Evolutionary conservation across 2,888 invertebrate species (phyloP).

Genomic region (Carcina quercana): DNA sequence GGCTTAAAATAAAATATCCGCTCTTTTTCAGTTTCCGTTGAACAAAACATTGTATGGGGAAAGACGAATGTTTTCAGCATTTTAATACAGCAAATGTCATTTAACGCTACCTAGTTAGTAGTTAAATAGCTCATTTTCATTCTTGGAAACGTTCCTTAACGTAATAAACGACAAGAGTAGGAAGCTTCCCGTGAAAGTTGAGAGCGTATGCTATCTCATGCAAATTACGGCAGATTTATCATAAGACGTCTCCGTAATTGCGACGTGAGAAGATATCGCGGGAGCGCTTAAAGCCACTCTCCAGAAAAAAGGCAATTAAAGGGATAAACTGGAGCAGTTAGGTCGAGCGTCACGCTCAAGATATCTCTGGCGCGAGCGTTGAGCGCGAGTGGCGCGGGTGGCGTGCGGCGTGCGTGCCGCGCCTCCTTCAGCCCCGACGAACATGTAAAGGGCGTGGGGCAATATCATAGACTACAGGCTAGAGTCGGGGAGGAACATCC

Average conservation of each 20-base stretch:
- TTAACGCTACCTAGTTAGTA: constrained; percentile 60
- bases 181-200: constrained; percentile 71
- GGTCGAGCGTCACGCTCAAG: constrained; percentile 59
- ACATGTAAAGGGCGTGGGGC: constrained; percentile 72
- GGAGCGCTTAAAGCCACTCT: constrained; percentile 62
- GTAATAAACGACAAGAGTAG: constrained; percentile 71
- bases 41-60: neutral
- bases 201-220: constrained; percentile 75
- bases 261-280: constrained; percentile 73
- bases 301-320: constrained; percentile 73
- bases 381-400: constrained; percentile 18
- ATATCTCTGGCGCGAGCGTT: constrained; percentile 42
- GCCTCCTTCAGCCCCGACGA: constrained; percentile 49
- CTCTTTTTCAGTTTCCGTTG: neutral
- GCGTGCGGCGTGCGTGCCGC: constrained; percentile 40
- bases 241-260: constrained; percentile 74
- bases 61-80: constrained; percentile 9
- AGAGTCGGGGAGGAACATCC: constrained; percentile 64
- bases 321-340: constrained; percentile 70
- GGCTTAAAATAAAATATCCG: too few relatives aligned
- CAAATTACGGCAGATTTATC: constrained; percentile 74
- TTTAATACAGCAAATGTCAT: constrained; percentile 40
- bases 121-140: constrained; percentile 70
- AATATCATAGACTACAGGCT: constrained; percentile 72
- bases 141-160: constrained; percentile 68